These are phyloP conservation scores for Aviceda subcristata DNA, from an alignment of 2,113 vertebrate genomes.

Conservation along the genomic window DNA sequence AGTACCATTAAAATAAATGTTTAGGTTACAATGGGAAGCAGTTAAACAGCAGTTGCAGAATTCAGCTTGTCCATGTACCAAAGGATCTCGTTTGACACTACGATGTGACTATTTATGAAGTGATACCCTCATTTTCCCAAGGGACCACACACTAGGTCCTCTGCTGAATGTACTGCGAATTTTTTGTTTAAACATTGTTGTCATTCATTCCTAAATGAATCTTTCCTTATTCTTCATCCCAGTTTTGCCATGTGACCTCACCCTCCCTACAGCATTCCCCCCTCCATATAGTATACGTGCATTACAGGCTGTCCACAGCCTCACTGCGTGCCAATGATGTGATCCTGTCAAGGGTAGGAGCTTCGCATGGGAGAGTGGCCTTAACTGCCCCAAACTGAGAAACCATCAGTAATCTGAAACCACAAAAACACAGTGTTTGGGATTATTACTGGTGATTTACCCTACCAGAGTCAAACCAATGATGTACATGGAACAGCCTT, in stretches of 20 bases:
- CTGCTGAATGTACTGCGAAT: neutral
- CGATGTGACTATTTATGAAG: neutral
- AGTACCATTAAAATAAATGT: neutral
- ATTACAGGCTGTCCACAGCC: neutral
- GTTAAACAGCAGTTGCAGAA: neutral
- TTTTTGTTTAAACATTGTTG: neutral
- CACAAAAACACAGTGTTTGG: neutral
- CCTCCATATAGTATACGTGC: fast-evolving
- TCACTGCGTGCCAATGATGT: neutral
- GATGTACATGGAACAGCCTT: neutral
- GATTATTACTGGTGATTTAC: neutral
- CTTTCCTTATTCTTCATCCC: neutral
- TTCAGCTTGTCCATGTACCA: neutral
- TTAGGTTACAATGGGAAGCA: neutral
- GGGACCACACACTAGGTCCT: neutral
- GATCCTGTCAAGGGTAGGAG: neutral
- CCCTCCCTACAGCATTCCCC: neutral
- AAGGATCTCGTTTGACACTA: neutral
- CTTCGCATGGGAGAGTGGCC: neutral
- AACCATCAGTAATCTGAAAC: neutral
- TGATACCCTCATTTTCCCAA: neutral
- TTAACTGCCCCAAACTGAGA: neutral
- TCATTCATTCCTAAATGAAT: neutral
- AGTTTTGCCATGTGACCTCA: neutral
- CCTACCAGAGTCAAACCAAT: neutral